These are phyloP conservation scores for Blera fallax DNA, from an alignment of 2,888 invertebrate genomes.

Conservation along the genomic window DNA sequence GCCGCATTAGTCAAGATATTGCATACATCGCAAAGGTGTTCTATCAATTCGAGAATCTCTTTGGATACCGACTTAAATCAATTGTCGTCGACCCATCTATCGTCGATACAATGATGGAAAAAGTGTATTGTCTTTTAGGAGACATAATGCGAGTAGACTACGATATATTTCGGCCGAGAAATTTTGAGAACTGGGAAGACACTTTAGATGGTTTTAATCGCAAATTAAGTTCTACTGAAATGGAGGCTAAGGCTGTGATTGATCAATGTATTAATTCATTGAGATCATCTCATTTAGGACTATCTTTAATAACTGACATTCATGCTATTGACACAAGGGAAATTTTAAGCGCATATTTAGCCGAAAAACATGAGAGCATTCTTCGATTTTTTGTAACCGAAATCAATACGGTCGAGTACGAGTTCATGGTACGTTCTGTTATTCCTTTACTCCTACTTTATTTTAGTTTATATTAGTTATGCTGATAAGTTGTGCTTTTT, in stretches of 20 bases:
- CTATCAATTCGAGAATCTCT: conserved; percentile 94
- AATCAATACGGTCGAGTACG: conserved; percentile 87
- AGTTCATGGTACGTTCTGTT: conserved; percentile 86
- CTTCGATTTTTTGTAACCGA: conserved; percentile 93
- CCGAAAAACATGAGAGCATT: conserved; percentile 92
- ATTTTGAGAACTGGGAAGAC: conserved; percentile 93
- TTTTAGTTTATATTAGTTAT: too few relatives aligned
- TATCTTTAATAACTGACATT: conserved; percentile 90
- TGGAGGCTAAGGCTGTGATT: conserved; percentile 92
- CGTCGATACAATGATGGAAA: conserved; percentile 91
- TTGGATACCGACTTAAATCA: conserved; percentile 92
- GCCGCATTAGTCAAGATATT: conserved; percentile 89
- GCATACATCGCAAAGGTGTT: conserved; percentile 90
- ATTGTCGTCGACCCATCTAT: conserved; percentile 93
- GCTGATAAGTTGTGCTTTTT: background rate
- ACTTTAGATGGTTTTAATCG: conserved; percentile 90
- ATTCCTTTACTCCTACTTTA: background rate
- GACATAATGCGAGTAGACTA: conserved; percentile 91
- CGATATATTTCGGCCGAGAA: conserved; percentile 90
- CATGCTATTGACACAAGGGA: conserved; percentile 89
- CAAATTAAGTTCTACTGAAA: conserved; percentile 89
- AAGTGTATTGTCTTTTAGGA: conserved; percentile 89
- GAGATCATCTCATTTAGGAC: conserved; percentile 90
- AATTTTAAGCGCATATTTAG: conserved; percentile 87
- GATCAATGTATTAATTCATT: conserved; percentile 92